A percentile compares a stretch with the other conserved stretches of the same genome.
These are phyloP conservation scores for Papilio demoleus DNA, from an alignment of 2,888 invertebrate genomes.

Conservation along the genomic window DNA sequence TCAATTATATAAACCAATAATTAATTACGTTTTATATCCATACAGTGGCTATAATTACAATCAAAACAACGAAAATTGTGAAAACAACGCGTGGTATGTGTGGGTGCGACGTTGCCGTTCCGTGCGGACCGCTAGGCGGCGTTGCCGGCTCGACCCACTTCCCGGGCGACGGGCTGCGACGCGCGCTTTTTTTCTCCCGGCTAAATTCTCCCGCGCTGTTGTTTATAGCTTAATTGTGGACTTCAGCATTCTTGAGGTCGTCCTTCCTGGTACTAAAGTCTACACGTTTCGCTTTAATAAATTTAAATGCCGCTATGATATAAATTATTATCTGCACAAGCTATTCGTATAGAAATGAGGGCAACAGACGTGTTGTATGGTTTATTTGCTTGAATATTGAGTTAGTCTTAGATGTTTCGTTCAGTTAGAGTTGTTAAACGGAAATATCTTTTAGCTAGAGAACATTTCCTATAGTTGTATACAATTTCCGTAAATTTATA, in stretches of 20 bases:
- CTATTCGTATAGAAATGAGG: neutral
- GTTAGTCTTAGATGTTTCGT: neutral
- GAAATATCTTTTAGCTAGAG: no score
- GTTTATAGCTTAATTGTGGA: constrained; percentile 51
- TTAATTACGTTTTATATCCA: constrained; percentile 8
- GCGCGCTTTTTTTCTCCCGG: constrained; percentile 49
- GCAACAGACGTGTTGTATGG: neutral
- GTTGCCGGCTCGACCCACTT: constrained; percentile 67
- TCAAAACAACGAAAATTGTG: constrained; percentile 39
- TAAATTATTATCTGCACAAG: neutral
- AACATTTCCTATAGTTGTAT: no score
- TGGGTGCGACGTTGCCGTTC: constrained; percentile 63
- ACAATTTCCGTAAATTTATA: no score
- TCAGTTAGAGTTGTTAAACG: neutral
- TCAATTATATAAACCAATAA: neutral
- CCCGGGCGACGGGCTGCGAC: constrained; percentile 44
- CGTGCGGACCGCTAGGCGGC: constrained; percentile 66
- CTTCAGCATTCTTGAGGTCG: constrained; percentile 47
- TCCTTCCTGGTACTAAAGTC: constrained; percentile 41
- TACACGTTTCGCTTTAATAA: constrained; percentile 10
- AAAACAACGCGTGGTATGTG: constrained; percentile 46
- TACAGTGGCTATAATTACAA: constrained; percentile 13
- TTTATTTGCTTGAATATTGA: neutral
- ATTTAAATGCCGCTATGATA: constrained; percentile 1
- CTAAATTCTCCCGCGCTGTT: constrained; percentile 62